Conservation (phyloP, 2,113 vertebrate genomes). For the Pelusios castaneus region DNA sequence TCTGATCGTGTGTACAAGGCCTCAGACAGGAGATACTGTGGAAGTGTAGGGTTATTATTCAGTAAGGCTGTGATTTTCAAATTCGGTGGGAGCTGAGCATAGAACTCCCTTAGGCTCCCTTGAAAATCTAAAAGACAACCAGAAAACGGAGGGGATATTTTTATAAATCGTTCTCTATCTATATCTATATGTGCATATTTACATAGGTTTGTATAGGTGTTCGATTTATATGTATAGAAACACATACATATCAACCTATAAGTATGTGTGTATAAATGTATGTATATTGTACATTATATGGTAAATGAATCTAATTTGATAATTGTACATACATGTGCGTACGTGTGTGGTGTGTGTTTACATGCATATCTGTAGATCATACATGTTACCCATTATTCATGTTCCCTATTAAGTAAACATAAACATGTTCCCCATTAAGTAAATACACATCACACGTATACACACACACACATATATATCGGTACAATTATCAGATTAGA, state of each 20-base stretch:
- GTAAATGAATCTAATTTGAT: neutral
- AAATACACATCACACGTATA: no score
- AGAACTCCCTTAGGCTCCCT: neutral
- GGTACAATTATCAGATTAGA: no score
- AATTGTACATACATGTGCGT: neutral
- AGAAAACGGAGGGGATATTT: neutral
- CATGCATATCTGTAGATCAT: neutral
- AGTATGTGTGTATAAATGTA: rapidly evolving
- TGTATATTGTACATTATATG: neutral
- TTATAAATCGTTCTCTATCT: neutral
- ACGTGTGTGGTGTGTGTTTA: no score
- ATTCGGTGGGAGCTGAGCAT: neutral
- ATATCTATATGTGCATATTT: neutral
- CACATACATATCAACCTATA: no score
- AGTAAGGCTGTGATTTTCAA: neutral
- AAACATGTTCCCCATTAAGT: no score
- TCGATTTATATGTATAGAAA: no score
- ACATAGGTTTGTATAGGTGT: neutral
- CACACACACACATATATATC: no score
- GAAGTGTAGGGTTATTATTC: neutral
- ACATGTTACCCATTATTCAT: no score
- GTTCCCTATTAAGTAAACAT: no score
- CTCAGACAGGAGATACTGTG: neutral
- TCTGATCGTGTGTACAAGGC: no score
- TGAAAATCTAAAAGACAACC: neutral